Conservation (phyloP, 1,140 invertebrate genomes). For the Neodiprion virginianus region DNA sequence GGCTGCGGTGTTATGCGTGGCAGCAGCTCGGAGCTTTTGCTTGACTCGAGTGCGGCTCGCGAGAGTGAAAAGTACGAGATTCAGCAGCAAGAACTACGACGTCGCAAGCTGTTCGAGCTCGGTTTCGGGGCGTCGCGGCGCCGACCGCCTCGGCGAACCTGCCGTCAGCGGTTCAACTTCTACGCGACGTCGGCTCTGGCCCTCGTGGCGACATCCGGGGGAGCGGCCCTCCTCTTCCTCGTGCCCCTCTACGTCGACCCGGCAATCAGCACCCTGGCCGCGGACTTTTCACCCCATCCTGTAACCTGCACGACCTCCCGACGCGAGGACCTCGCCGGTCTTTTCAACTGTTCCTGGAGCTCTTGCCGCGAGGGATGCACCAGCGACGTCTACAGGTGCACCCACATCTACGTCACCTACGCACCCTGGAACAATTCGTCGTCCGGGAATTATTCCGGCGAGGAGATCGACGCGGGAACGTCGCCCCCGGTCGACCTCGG, state of each 20-base stretch:
- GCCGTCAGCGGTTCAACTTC: constrained; percentile 77
- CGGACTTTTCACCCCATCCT: constrained; percentile 81
- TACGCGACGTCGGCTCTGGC: constrained; percentile 82
- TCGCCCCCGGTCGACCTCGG: too few species aligned
- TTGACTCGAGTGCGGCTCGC: constrained; percentile 64
- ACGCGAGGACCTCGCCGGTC: constrained; percentile 76
- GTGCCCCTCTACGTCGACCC: constrained; percentile 90
- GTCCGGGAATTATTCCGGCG: too few species aligned
- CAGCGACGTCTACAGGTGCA: constrained; percentile 84
- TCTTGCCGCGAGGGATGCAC: constrained; percentile 89
- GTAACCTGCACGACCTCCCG: constrained; percentile 79
- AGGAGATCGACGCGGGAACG: too few species aligned
- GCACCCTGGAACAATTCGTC: constrained; percentile 52
- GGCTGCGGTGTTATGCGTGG: constrained; percentile 69
- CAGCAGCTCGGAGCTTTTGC: constrained; percentile 84
- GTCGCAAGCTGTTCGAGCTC: constrained; percentile 74
- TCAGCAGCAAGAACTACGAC: constrained; percentile 72
- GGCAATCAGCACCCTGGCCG: constrained; percentile 84
- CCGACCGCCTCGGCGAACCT: constrained; percentile 69
- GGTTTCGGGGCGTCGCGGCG: constrained; percentile 64
- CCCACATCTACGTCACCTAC: constrained; percentile 85
- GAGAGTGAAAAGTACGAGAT: constrained; percentile 41
- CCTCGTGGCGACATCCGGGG: constrained; percentile 79
- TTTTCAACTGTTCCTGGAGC: constrained; percentile 87
- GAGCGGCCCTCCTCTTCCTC: constrained; percentile 83